A percentile compares a stretch with the other conserved stretches of the same genome.
phyloP scores from a whole-genome alignment of 1,140 invertebrate species.

The Helicorthomorpha holstii region DNA sequence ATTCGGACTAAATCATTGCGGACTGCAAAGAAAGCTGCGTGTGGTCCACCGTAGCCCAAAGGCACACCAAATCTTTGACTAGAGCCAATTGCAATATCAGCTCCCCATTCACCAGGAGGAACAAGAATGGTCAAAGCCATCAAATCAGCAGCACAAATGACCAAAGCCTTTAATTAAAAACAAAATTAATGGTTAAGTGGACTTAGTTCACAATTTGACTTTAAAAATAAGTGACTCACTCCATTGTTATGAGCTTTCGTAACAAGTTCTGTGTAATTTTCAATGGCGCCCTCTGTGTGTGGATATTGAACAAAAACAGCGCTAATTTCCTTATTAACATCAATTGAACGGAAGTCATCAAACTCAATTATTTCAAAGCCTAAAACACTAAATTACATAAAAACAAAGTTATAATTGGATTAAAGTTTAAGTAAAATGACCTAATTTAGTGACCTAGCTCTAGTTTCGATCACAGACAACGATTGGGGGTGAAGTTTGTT shows the following conservation, averaged over 20 bases:
- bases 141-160: conserved; percentile 79
- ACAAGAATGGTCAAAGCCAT: conserved; percentile 66
- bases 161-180: conserved; percentile 47
- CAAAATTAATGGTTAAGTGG: not conserved
- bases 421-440: not conserved
- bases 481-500: conserved; percentile 86
- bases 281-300: conserved; percentile 78
- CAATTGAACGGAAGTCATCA: too few relatives aligned
- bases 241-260: conserved; percentile 35
- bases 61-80: conserved; percentile 86
- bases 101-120: conserved; percentile 84
- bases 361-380: conserved; percentile 57
- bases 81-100: conserved; percentile 87
- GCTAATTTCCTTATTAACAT: conserved; percentile 65
- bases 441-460: conserved; percentile 43
- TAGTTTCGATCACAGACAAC: conserved; percentile 73
- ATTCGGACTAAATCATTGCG: conserved; percentile 63
- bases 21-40: conserved; percentile 85
- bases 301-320: conserved; percentile 94
- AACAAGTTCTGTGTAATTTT: conserved; percentile 60
- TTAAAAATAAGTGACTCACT: not conserved
- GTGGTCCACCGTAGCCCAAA: conserved; percentile 69
- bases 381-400: conserved; percentile 32
- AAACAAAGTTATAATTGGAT: not conserved
- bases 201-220: not conserved